phyloP scores from a whole-genome alignment of 1,140 invertebrate genomes.

The Leptestheria dahalacensis region DNA sequence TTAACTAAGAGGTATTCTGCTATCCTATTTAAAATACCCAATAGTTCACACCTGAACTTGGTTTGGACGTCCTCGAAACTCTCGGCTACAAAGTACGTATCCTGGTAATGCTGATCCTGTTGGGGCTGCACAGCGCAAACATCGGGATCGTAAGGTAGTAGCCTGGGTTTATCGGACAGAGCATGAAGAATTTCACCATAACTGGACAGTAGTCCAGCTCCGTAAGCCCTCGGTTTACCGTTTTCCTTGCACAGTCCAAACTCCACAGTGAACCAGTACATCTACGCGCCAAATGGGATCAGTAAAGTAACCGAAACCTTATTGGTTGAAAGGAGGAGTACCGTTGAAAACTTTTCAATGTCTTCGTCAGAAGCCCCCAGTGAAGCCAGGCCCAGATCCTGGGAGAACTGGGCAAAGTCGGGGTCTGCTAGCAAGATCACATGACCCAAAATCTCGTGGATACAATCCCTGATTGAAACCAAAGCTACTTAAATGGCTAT shows the following conservation, averaged over 20 bases:
- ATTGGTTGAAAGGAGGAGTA: constrained; percentile 28
- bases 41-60: no score
- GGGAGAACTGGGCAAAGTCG: constrained; percentile 95
- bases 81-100: constrained; percentile 93
- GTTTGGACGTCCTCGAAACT: constrained; percentile 96
- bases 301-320: constrained; percentile 1
- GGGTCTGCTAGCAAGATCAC: constrained; percentile 92
- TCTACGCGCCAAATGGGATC: constrained; percentile 38
- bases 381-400: constrained; percentile 91
- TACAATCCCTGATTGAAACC: no score
- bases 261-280: constrained; percentile 99
- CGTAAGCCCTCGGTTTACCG: constrained; percentile 75
- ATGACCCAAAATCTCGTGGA: constrained; percentile 97
- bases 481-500: no score
- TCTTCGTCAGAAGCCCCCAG: constrained; percentile 91
- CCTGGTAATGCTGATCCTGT: constrained; percentile 57
- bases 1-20: no score
- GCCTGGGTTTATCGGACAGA: constrained; percentile 80
- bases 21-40: no score
- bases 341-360: constrained; percentile 96
- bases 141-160: constrained; percentile 72
- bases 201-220: constrained; percentile 86
- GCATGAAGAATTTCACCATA: constrained; percentile 91
- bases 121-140: constrained; percentile 80
- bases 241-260: constrained; percentile 93